Conservation (phyloP, 2,888 invertebrate species). For the Torymus tubicola region DNA sequence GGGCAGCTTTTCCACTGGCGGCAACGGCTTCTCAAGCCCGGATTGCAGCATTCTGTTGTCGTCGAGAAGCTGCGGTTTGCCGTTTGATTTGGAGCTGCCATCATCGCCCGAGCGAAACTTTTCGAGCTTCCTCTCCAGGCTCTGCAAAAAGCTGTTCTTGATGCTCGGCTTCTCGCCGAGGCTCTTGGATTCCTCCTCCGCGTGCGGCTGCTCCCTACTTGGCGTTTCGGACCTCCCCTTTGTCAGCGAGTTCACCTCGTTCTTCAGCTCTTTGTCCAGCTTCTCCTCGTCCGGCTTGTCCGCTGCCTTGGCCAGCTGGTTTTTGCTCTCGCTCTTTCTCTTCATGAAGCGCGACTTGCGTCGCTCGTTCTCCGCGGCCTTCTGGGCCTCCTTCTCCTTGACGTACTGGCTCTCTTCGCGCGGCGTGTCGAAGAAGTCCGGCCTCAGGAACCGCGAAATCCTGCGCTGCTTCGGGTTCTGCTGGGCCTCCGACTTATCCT, state of each 20-base stretch:
- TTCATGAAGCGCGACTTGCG: conserved; percentile 83
- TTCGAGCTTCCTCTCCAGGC: conserved; percentile 82
- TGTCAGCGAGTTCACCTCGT: conserved; percentile 69
- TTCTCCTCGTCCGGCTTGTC: conserved; percentile 63
- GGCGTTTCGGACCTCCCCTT: conserved; percentile 63
- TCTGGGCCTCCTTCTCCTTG: conserved; percentile 74
- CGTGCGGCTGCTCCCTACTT: conserved; percentile 50
- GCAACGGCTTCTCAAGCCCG: conserved; percentile 70
- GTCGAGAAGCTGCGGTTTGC: background rate
- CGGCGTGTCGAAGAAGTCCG: conserved; percentile 86
- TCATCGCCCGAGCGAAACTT: conserved; percentile 72
- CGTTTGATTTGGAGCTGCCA: conserved; percentile 51
- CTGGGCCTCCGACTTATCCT: conserved; percentile 54
- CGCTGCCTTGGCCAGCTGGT: conserved; percentile 67
- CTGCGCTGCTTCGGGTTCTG: conserved; percentile 78
- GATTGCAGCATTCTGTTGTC: conserved; percentile 73
- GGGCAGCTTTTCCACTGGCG: background rate
- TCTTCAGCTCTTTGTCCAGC: conserved; percentile 61
- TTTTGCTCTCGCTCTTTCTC: conserved; percentile 81
- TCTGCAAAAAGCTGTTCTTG: conserved; percentile 82
- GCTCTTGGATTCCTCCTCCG: conserved; percentile 8
- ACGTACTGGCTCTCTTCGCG: conserved; percentile 83
- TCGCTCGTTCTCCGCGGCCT: conserved; percentile 77
- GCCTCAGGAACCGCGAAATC: conserved; percentile 85
- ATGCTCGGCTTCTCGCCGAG: conserved; percentile 62